phyloP scores from a whole-genome alignment of 2,797 vertebrate genomes.

The Sebastiscus albofasciatus region DNA sequence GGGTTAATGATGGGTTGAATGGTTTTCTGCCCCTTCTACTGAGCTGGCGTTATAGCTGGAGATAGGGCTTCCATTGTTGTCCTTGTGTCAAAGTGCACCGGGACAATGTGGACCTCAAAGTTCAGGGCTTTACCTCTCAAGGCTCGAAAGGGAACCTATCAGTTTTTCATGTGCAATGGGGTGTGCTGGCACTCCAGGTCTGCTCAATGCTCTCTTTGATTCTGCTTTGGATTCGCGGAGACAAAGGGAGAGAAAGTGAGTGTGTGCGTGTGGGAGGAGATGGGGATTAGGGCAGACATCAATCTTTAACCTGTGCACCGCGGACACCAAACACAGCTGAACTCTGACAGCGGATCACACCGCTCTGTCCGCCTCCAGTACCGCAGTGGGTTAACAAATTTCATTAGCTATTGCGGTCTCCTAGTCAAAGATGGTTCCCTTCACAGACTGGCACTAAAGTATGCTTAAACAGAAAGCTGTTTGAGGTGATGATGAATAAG shows the following conservation, averaged over 20 bases:
- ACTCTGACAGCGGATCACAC: slow-evolving; percentile 52
- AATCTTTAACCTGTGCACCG: slow-evolving; percentile 75
- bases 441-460: neutral
- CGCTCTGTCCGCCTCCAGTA: slow-evolving; percentile 40
- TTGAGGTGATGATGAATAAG: neutral
- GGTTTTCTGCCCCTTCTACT: slow-evolving; percentile 65
- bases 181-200: slow-evolving; percentile 74
- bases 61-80: slow-evolving; percentile 75
- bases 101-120: slow-evolving; percentile 75
- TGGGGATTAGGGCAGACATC: slow-evolving; percentile 64
- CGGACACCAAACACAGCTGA: slow-evolving; percentile 58
- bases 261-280: slow-evolving; percentile 66
- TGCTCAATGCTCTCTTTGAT: slow-evolving; percentile 75
- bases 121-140: slow-evolving; percentile 67
- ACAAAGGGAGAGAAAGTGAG: slow-evolving; percentile 69
- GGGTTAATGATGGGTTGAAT: slow-evolving; percentile 79
- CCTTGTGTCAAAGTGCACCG: slow-evolving; percentile 72
- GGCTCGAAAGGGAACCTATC: slow-evolving; percentile 52
- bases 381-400: slow-evolving; percentile 32
- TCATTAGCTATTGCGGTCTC: slow-evolving; percentile 9
- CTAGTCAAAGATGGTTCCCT: neutral
- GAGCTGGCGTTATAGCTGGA: slow-evolving; percentile 60
- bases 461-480: neutral
- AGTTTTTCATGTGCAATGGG: slow-evolving; percentile 77
- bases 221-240: slow-evolving; percentile 44